phyloP scores from a whole-genome alignment of 2,888 invertebrate species.

The Timandra comae region DNA sequence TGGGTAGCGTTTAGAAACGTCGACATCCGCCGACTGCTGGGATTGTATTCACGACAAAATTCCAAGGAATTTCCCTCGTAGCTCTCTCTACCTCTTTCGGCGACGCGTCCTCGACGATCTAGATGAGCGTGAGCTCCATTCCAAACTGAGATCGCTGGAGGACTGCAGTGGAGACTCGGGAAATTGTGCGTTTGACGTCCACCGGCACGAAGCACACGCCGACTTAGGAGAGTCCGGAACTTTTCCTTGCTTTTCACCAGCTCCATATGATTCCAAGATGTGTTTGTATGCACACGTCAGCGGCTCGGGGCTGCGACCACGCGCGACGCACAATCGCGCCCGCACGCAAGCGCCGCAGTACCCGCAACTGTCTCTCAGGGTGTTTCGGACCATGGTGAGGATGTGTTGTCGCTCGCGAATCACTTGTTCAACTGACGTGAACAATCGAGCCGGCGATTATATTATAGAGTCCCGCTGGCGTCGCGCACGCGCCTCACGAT shows the following conservation, averaged over 20 bases:
- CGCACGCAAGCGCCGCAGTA: slow-evolving; percentile 69
- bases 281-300: slow-evolving; percentile 71
- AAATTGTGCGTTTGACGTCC: slow-evolving; percentile 71
- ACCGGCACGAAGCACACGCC: slow-evolving; percentile 61
- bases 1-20: slow-evolving; percentile 1
- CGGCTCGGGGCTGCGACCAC: slow-evolving; percentile 61
- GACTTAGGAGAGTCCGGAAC: slow-evolving; percentile 46
- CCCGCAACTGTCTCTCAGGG: slow-evolving; percentile 59
- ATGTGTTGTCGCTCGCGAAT: slow-evolving; percentile 29
- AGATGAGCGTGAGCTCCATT: slow-evolving; percentile 65
- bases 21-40: slow-evolving; percentile 11
- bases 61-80: slow-evolving; percentile 20
- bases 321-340: slow-evolving; percentile 52
- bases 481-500: slow-evolving; percentile 69
- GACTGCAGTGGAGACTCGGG: slow-evolving; percentile 67
- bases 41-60: slow-evolving; percentile 23
- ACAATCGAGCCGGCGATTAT: slow-evolving; percentile 34
- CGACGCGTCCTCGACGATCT: slow-evolving; percentile 49
- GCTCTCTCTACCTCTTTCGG: slow-evolving; percentile 57
- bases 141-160: slow-evolving; percentile 61
- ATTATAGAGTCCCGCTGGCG: slow-evolving; percentile 54
- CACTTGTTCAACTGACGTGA: slow-evolving; percentile 47
- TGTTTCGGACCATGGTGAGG: slow-evolving; percentile 57
- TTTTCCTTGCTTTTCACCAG: slow-evolving; percentile 37
- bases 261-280: slow-evolving; percentile 62